A percentile compares a stretch with the other conserved stretches of the same genome.
These are phyloP conservation scores for Circaetus cinerascens DNA, from an alignment of 2,113 vertebrate genomes.

Conservation along the genomic window DNA sequence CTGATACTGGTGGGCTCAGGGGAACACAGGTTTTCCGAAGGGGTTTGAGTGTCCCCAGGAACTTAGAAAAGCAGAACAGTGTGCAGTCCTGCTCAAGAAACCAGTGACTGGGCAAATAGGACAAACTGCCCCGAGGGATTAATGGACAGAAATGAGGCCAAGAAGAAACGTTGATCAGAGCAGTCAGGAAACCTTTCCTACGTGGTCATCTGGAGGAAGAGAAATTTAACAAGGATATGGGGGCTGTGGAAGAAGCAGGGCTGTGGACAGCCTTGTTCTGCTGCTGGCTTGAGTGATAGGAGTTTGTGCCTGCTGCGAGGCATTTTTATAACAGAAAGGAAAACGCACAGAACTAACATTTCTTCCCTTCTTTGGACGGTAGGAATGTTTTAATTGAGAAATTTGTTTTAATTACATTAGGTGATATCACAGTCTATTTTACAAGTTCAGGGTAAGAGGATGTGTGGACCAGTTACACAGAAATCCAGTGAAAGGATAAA, in stretches of 20 bases:
- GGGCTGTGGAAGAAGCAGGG: not conserved
- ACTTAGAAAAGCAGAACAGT: not conserved
- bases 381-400: slow-evolving; percentile 79
- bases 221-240: no score
- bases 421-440: slow-evolving; percentile 81
- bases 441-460: slow-evolving; percentile 73
- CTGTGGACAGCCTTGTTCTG: not conserved
- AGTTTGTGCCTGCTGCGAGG: not conserved
- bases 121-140: not conserved
- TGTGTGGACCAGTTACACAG: slow-evolving; percentile 62
- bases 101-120: rapidly evolving
- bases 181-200: not conserved
- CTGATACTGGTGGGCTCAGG: not conserved
- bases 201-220: not conserved
- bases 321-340: not conserved
- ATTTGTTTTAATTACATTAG: slow-evolving; percentile 75
- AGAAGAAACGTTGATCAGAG: not conserved
- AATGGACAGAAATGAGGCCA: not conserved
- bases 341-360: not conserved
- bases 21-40: not conserved
- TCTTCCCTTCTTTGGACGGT: slow-evolving; percentile 59
- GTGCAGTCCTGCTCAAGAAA: not conserved
- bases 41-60: not conserved
- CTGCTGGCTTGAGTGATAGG: not conserved
- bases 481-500: slow-evolving; percentile 62